phyloP scores from a whole-genome alignment of 2,113 vertebrate species.

The Manacus vitellinus region DNA sequence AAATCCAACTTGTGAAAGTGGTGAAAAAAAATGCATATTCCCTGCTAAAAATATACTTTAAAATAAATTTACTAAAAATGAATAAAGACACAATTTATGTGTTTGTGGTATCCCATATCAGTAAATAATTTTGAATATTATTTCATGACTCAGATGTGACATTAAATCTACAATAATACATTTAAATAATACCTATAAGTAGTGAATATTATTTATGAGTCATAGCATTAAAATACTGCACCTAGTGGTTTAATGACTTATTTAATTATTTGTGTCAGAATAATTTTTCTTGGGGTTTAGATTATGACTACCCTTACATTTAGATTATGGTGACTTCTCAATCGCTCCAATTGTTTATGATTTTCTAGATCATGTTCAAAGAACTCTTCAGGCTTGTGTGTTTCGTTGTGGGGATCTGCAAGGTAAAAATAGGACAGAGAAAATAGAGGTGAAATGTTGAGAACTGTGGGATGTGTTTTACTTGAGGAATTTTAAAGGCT shows the following conservation, averaged over 20 bases:
- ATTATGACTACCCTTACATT: neutral
- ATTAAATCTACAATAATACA: neutral
- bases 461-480: neutral
- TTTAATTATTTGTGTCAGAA: neutral
- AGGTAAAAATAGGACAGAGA: neutral
- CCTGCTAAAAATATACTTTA: neutral
- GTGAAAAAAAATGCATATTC: neutral
- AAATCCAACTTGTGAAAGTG: neutral
- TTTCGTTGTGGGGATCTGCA: neutral
- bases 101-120: neutral
- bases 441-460: neutral
- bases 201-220: neutral
- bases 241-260: neutral
- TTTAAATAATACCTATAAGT: neutral
- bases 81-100: neutral
- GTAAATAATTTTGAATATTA: neutral
- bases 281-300: neutral
- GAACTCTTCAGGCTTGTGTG: neutral
- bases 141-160: neutral
- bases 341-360: neutral
- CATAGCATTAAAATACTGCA: neutral
- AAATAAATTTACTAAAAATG: neutral
- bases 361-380: neutral
- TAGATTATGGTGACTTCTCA: neutral
- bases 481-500: neutral